Evolutionary conservation across 2,797 vertebrate genomes (phyloP), one percentile per base, ranked within the genome.

Genomic region (Microctenopoma lineatum): DNA sequence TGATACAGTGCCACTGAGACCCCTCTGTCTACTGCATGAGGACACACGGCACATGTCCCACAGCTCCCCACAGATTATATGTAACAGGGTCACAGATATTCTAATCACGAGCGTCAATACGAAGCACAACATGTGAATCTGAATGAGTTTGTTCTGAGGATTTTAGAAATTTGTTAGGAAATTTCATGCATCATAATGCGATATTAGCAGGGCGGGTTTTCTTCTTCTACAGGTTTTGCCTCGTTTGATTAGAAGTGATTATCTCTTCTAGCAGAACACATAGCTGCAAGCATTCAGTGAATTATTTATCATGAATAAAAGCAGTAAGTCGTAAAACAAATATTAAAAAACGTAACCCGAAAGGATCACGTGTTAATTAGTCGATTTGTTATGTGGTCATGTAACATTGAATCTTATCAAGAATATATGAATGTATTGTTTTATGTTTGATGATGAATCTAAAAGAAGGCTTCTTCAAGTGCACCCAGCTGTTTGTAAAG

Each of bases 251-350:
- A 74, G 53, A 42, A 50, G 21, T 73, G 66, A 84, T 89, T 80
- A 71, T 53, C 59, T 77, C 68, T 87, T 83, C 72, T 77, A 55
- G 62, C 44, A 72, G 72, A 90, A 79, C 86, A 91, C 84, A 91
- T 84, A 91, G 92, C 93, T 92, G 80, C 79, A 57, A 92, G 92
- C 85, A 80, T 62, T 29, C 12, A 53, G 59, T 92, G 83, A 93
- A 94, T 93, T 84, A 93, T 93, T 93, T 59, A 94, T 92, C 60
- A 63, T 53, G 59, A 75, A 90, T 90, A 90, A 84, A 87, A 85
- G 62, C 47, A 81, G 54, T 66, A 65, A 58, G 62, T 86, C 75
- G 80, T 60, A 83, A 73, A 89, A 86, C 87, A 84, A 89, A 85
- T 83, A 79, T 85, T 2, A 32, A 57, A 72, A 82, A 84, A 63